Base-by-base conservation (phyloP, 2,888 invertebrate species). In the Mactromeris polynyma region DNA sequence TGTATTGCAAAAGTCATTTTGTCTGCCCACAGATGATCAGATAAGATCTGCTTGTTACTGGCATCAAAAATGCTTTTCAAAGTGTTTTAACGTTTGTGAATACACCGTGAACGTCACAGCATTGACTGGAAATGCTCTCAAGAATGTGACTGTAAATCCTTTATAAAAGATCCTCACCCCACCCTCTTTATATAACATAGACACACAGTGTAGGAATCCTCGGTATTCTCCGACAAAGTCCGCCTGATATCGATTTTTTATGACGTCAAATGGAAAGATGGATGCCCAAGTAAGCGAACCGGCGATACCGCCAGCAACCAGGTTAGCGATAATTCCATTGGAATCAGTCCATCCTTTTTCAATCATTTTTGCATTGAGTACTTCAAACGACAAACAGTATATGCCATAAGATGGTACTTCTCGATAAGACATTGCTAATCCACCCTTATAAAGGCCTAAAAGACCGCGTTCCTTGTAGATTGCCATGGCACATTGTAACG, bases 201-300 rank as follows among this genome's bases (percentile, higher is more conserved):
- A 89, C 9, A 97, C 96, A 94, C 98, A 98, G 95, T 98, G 97
- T 51, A 97, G 92, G 90, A 97, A 97, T 42, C 97, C 97, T 79
- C 96, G 97, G 96, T 98, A 98, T 87, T 95, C 95, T 7, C 97
- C 90, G 7, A 87, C 86, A 46, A 93, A 96, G 94, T 98, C 98
- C 0, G 98, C 97, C 96, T 98, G 98, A 93, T 98, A 97, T 87
- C 98, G 97, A 11, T 98, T 98, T 96, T 98, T 98, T 7, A 98
- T 97, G 46, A 98, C 98, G 96, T 98, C 98, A 81, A 98, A 97
- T 0, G 98, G 98, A 94, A 98, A 97, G 3, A 98, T 97, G 31
- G 97, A 96, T 26, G 97, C 96, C 98, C 98, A 98, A 0, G 98
- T 98, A 9, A 97, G 58, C 11, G 97, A 96, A 2, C 98, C 98